These are phyloP conservation scores for Apamea monoglypha DNA, from an alignment of 2,888 invertebrate genomes.

Conservation along the genomic window DNA sequence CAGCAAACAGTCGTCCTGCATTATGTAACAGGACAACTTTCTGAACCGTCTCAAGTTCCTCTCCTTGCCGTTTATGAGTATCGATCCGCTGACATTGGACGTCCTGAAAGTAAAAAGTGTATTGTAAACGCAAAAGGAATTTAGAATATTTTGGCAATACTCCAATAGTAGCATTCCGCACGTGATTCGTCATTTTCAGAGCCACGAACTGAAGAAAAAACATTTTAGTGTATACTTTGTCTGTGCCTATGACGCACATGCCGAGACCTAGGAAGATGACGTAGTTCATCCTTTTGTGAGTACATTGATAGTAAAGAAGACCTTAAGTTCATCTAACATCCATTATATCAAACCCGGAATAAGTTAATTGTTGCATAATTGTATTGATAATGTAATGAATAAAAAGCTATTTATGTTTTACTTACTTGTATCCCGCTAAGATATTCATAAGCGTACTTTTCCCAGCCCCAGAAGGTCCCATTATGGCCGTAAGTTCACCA, in stretches of 20 bases:
- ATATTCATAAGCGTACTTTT: slow-evolving; percentile 97
- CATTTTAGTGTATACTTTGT: not conserved
- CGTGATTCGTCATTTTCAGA: slow-evolving; percentile 30
- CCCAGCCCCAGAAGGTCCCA: slow-evolving; percentile 97
- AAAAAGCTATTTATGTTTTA: slow-evolving; percentile 54
- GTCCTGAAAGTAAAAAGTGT: slow-evolving; percentile 90
- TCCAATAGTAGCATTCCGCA: slow-evolving; percentile 38
- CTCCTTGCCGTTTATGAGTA: slow-evolving; percentile 96
- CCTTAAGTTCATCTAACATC: slow-evolving; percentile 23
- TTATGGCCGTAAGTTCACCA: slow-evolving; percentile 98
- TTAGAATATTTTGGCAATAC: slow-evolving; percentile 34
- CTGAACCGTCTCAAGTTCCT: slow-evolving; percentile 96
- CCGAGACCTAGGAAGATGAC: not conserved
- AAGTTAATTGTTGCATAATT: not conserved
- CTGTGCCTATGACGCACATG: slow-evolving; percentile 2
- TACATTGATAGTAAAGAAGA: slow-evolving; percentile 9
- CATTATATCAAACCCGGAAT: slow-evolving; percentile 30
- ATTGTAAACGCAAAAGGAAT: slow-evolving; percentile 44
- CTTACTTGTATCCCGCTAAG: slow-evolving; percentile 96
- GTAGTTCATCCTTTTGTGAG: slow-evolving; percentile 1
- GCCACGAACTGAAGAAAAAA: slow-evolving; percentile 5
- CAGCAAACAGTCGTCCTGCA: slow-evolving; percentile 97
- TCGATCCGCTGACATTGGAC: slow-evolving; percentile 95
- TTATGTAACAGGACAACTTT: slow-evolving; percentile 98
- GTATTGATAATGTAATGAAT: not conserved